A percentile compares a stretch with the other conserved stretches of the same genome.
Evolutionary conservation across 2,888 invertebrate genomes (phyloP).

Genomic region (Agrilus cyanescens): DNA sequence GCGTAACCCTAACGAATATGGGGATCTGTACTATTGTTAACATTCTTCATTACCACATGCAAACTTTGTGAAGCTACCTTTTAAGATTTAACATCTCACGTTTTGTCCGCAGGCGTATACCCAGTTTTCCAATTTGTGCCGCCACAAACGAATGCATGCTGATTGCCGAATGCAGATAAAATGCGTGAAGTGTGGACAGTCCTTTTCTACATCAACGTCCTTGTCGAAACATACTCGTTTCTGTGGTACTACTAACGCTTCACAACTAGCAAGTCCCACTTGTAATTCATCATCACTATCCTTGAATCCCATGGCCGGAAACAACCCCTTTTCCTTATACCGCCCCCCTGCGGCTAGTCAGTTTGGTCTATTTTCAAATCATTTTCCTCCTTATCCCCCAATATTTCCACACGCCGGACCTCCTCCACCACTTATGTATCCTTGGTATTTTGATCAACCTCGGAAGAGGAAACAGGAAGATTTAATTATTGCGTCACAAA

Average conservation of each 20-base stretch:
- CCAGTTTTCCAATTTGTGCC: slow-evolving; percentile 97
- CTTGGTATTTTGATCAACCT: slow-evolving; percentile 50
- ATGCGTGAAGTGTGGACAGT: slow-evolving; percentile 88
- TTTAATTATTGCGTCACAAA: slow-evolving; percentile 6
- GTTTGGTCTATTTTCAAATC: slow-evolving; percentile 51
- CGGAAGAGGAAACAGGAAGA: slow-evolving; percentile 34
- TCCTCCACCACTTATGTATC: slow-evolving; percentile 49
- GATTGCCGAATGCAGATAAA: slow-evolving; percentile 89
- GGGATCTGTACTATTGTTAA: not conserved
- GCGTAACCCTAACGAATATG: not conserved
- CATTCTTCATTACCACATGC: not conserved
- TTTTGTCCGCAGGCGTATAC: slow-evolving; percentile 71
- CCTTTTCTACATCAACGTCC: slow-evolving; percentile 84
- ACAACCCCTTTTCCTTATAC: slow-evolving; percentile 57
- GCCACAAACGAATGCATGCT: slow-evolving; percentile 98
- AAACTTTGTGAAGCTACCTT: not conserved
- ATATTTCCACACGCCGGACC: slow-evolving; percentile 35
- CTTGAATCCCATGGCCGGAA: slow-evolving; percentile 27
- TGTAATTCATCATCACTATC: slow-evolving; percentile 29
- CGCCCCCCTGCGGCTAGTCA: slow-evolving; percentile 46
- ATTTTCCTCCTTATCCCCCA: slow-evolving; percentile 38
- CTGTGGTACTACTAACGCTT: slow-evolving; percentile 70
- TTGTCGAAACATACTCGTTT: slow-evolving; percentile 92
- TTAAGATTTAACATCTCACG: not conserved
- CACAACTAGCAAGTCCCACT: slow-evolving; percentile 23